These are phyloP conservation scores for Acropora yongei DNA, from an alignment of 64 coral and sea anemone genomes.

Conservation along the genomic window DNA sequence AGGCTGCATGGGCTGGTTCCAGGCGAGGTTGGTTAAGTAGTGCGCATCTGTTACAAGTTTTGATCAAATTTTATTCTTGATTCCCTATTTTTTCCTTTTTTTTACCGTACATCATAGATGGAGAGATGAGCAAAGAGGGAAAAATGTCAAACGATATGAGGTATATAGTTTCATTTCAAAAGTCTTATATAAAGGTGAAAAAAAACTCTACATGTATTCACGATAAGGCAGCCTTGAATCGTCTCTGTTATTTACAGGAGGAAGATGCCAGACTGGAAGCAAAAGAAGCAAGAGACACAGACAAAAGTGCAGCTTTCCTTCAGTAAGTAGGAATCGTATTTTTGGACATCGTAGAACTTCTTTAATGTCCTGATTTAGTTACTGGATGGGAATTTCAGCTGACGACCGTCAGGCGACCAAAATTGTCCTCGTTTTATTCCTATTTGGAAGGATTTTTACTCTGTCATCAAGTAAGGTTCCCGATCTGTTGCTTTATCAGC, in stretches of 20 bases:
- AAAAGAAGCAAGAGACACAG: conserved; percentile 45
- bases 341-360: background rate
- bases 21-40: too few relatives aligned
- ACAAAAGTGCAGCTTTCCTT: conserved; percentile 89
- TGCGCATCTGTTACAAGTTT: too few relatives aligned
- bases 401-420: too few relatives aligned
- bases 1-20: too few relatives aligned
- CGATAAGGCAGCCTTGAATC: background rate
- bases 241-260: conserved; percentile 36
- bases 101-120: conserved; percentile 49
- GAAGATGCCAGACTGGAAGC: conserved; percentile 71
- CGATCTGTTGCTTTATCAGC: too few relatives aligned
- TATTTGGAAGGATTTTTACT: too few relatives aligned
- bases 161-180: background rate
- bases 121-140: conserved; percentile 86
- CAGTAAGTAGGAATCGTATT: conserved; percentile 52
- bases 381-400: too few relatives aligned
- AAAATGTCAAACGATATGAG: conserved; percentile 79
- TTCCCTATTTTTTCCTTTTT: background rate
- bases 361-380: too few relatives aligned
- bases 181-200: background rate
- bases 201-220: too few relatives aligned
- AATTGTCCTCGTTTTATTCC: too few relatives aligned
- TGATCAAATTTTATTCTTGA: too few relatives aligned
- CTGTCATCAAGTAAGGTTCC: too few relatives aligned